A percentile compares a stretch with the other conserved stretches of the same genome.
phyloP scores from a whole-genome alignment of 2,888 invertebrate species.

The Eristalis pertinax region DNA sequence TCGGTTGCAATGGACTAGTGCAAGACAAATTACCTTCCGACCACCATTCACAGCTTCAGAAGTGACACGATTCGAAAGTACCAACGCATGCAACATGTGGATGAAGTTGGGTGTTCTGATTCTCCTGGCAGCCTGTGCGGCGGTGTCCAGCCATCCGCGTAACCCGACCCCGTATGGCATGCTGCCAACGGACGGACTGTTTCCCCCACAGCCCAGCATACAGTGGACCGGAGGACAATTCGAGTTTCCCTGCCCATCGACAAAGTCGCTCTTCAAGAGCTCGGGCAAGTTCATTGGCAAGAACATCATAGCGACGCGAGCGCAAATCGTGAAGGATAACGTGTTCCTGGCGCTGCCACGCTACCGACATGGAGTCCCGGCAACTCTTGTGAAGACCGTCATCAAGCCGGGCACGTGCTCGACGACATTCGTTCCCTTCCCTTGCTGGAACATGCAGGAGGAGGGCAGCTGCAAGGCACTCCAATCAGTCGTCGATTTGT shows the following conservation, averaged over 20 bases:
- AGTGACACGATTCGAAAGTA: background rate
- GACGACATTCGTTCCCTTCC: slow-evolving; percentile 84
- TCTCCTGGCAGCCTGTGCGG: slow-evolving; percentile 30
- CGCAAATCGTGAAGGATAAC: slow-evolving; percentile 83
- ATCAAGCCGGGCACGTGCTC: slow-evolving; percentile 82
- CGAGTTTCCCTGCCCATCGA: slow-evolving; percentile 82
- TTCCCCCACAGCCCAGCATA: slow-evolving; percentile 74
- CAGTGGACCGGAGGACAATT: slow-evolving; percentile 82
- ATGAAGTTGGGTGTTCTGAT: slow-evolving; percentile 53
- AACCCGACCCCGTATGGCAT: slow-evolving; percentile 75
- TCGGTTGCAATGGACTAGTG: slow-evolving; percentile 36
- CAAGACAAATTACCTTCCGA: slow-evolving; percentile 25
- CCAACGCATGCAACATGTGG: slow-evolving; percentile 60
- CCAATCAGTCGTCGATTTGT: slow-evolving; percentile 87
- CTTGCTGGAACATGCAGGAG: slow-evolving; percentile 87
- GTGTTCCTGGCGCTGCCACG: slow-evolving; percentile 84
- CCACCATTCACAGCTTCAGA: background rate
- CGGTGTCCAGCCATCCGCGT: slow-evolving; percentile 37
- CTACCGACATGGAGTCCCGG: slow-evolving; percentile 85
- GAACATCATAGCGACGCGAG: slow-evolving; percentile 84
- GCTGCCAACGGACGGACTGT: slow-evolving; percentile 75
- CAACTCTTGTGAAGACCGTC: slow-evolving; percentile 84
- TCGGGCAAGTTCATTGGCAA: slow-evolving; percentile 84
- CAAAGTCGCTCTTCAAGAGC: slow-evolving; percentile 83
- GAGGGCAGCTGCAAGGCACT: slow-evolving; percentile 86